Base-by-base conservation (phyloP, 2,888 invertebrate genomes). In the Eupithecia subfuscata region DNA sequence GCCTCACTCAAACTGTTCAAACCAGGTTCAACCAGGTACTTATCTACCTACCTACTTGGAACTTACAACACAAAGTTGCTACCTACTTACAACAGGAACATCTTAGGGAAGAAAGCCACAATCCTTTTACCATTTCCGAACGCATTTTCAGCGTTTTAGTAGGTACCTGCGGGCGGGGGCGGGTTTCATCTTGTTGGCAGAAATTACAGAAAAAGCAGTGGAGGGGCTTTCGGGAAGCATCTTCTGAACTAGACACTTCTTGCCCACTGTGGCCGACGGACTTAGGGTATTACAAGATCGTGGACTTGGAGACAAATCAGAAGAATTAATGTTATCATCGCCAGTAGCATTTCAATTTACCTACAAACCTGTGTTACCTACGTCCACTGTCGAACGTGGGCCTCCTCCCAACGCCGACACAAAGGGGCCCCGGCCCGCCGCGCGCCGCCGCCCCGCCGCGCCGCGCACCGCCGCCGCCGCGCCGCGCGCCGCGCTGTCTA, bases 121-220 rank as follows among this genome's bases (percentile, higher is more conserved):
- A 81, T 80, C 81, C 80, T 81, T 80, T 78, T 79, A 78, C 75
- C 75, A 71, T 80, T 77, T 78, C 77, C 72, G 77, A 70, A 78
- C 78, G 77, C 79, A 79, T 79, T 75, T 75, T 69, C 74, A 40
- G 64, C 76, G 78, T 77, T 68, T 68, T 73, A 77, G 78, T 75
- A 78, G 74, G 76, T 77, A 60, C 60, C 60, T 60, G 60, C 25
- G 22, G 22, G 65, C 65, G 40, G n/a, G 12, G 18, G 40, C 37
- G 37, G 65, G 75, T 77, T 79, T 76, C 76, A 75, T 78, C 76
- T 78, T 45, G 74, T 74, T 73, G 37, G 64, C 34, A 64, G 64
- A 64, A 37, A 40, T 67, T 67, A 67, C 65, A n/a, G 12, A 14
- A 60, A 60, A 60, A 60, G 25, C 60, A 14, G 60, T 60, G n/a